These are phyloP conservation scores for Geococcyx californianus DNA, from an alignment of 2,113 vertebrate genomes.

Conservation along the genomic window DNA sequence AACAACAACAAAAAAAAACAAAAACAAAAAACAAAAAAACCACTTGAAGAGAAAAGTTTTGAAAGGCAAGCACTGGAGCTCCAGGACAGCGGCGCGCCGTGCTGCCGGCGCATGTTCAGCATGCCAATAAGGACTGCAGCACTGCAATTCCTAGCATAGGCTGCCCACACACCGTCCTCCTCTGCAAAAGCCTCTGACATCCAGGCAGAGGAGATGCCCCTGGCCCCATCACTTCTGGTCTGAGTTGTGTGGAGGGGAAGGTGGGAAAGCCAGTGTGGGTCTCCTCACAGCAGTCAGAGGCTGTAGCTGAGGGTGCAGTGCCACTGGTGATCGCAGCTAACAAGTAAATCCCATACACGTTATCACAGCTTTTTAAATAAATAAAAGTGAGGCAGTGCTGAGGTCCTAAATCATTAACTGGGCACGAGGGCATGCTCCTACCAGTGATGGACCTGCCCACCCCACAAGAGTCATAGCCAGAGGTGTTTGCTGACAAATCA, in stretches of 20 bases:
- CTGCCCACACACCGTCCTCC: background rate
- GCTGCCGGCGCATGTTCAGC: background rate
- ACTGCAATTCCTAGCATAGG: constrained; percentile 5
- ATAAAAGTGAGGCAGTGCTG: background rate
- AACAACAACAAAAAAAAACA: no score
- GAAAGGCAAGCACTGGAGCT: background rate
- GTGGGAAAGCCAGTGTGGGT: background rate
- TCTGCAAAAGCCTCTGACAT: background rate
- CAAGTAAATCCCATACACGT: background rate
- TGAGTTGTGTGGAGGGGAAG: fast-evolving
- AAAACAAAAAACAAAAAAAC: no score
- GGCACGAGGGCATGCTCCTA: background rate
- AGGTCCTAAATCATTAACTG: background rate
- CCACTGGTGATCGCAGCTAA: fast-evolving
- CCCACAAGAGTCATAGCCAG: background rate
- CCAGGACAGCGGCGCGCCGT: background rate
- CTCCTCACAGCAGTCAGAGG: fast-evolving
- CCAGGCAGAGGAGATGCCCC: background rate
- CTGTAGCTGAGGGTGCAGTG: background rate
- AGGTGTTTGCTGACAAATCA: background rate
- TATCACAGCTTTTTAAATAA: background rate
- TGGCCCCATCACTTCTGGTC: background rate
- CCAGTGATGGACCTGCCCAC: background rate
- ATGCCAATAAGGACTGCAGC: constrained; percentile 52
- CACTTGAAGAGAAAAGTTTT: background rate